Conservation (phyloP, 2,797 vertebrate genomes). For the Ceyx erithaca region DNA sequence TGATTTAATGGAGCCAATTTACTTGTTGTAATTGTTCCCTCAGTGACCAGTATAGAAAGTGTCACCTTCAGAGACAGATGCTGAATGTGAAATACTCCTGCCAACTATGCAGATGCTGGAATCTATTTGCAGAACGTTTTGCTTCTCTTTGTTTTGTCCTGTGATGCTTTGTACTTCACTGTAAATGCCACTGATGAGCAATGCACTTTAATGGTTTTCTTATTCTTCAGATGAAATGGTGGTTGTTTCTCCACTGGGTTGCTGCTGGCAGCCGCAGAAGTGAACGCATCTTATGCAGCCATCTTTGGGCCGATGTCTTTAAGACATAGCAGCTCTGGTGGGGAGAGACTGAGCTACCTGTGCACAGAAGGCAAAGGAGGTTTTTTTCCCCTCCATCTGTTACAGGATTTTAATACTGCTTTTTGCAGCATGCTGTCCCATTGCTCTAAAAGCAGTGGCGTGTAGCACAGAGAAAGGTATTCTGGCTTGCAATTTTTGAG, state of each 20-base stretch:
- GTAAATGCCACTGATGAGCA: background rate
- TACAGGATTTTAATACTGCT: background rate
- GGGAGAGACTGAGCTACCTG: background rate
- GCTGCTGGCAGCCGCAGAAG: constrained; percentile 13
- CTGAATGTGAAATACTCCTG: background rate
- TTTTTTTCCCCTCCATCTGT: background rate
- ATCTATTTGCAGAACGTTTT: background rate
- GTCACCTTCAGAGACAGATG: constrained; percentile 12
- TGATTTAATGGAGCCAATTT: constrained; percentile 18
- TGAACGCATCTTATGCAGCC: constrained; percentile 12
- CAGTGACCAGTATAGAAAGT: background rate
- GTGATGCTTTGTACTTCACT: background rate
- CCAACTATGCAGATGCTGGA: background rate
- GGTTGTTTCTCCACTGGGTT: background rate
- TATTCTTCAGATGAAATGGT: background rate
- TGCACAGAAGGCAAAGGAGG: background rate
- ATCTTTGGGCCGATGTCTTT: constrained; percentile 16
- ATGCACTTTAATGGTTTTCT: background rate
- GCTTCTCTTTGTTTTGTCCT: background rate
- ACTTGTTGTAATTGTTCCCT: constrained; percentile 16
- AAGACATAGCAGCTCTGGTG: constrained; percentile 5
- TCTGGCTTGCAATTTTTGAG: background rate
- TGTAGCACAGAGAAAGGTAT: background rate
- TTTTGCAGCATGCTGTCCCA: background rate
- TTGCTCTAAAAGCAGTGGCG: constrained; percentile 6